Percentiles rank a stretch among this genome's conserved stretches.
Evolutionary conservation across 2,113 vertebrate species (phyloP).

Genomic region (Toxotes jaculatrix): DNA sequence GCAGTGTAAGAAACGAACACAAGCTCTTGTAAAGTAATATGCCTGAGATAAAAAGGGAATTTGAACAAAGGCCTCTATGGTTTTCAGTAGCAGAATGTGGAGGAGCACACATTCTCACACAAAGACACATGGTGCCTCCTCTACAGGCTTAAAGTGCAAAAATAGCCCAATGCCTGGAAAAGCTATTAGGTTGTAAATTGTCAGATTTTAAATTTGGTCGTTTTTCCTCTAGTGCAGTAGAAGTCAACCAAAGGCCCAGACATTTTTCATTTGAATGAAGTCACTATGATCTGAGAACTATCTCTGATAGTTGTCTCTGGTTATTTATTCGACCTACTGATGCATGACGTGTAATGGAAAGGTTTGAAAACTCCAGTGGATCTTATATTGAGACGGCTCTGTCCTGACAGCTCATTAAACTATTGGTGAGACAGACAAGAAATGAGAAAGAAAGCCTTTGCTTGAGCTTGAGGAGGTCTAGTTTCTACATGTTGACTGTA

Average conservation of each 20-base stretch:
- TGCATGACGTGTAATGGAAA: slow-evolving; percentile 50
- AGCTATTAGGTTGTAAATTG: slow-evolving; percentile 78
- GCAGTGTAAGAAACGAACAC: slow-evolving; percentile 27
- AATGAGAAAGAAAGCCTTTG: slow-evolving; percentile 23
- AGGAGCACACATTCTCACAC: slow-evolving; percentile 20
- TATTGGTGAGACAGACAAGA: slow-evolving; percentile 37
- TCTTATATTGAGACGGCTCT: slow-evolving; percentile 47
- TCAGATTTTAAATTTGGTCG: slow-evolving; percentile 70
- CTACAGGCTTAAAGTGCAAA: slow-evolving; percentile 64
- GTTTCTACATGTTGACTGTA: slow-evolving; percentile 38
- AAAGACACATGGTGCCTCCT: slow-evolving; percentile 34
- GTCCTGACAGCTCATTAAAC: slow-evolving; percentile 51
- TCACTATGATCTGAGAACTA: slow-evolving; percentile 38
- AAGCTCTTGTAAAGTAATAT: slow-evolving; percentile 26
- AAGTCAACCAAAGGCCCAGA: slow-evolving; percentile 62
- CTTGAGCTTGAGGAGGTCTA: slow-evolving; percentile 36
- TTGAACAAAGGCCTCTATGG: not conserved
- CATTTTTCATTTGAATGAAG: slow-evolving; percentile 53
- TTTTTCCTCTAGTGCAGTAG: slow-evolving; percentile 61
- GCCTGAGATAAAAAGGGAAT: slow-evolving; percentile 12
- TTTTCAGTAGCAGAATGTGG: slow-evolving; percentile 22
- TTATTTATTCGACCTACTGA: slow-evolving; percentile 53
- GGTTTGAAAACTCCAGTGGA: slow-evolving; percentile 55
- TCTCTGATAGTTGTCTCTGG: slow-evolving; percentile 19
- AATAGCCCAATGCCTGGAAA: slow-evolving; percentile 78